Conservation (phyloP, 1,140 invertebrate genomes). For the Belonocnema kinseyi region DNA sequence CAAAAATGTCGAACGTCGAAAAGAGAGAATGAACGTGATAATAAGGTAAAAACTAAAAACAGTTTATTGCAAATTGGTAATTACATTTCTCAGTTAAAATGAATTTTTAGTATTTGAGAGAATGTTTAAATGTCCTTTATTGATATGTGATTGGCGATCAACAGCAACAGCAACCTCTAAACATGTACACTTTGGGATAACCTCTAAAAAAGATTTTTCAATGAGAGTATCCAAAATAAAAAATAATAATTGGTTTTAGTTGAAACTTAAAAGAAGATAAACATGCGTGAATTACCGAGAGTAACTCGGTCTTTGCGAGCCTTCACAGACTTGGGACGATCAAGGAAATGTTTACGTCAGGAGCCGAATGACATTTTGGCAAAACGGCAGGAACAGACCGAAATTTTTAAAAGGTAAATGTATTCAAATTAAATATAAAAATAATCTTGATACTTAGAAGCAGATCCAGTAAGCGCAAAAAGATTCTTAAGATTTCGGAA, state of each 20-base stretch:
- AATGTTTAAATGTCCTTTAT: no score
- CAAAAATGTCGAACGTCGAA: no score
- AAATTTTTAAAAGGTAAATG: constrained; percentile 56
- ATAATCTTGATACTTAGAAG: no score
- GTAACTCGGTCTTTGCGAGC: constrained; percentile 64
- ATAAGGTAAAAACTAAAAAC: no score
- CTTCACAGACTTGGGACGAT: constrained; percentile 62
- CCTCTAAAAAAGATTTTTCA: neutral
- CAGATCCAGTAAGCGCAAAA: no score
- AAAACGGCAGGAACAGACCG: constrained; percentile 57
- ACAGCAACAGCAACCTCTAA: no score
- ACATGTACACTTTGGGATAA: neutral
- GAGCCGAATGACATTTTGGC: constrained; percentile 57
- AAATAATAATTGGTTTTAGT: neutral
- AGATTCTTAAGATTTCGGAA: no score
- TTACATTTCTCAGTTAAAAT: no score
- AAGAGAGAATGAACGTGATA: no score
- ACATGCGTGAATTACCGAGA: constrained; percentile 64
- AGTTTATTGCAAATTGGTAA: no score
- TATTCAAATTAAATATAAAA: neutral
- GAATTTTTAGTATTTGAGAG: no score
- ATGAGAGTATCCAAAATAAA: neutral
- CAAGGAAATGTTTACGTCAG: constrained; percentile 36
- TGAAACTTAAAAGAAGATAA: constrained; percentile 19
- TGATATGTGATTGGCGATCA: no score